A percentile compares a stretch with the other conserved stretches of the same genome.
phyloP scores from a whole-genome alignment of 2,888 invertebrate species.

The Hirtodrosophila histrioides region DNA sequence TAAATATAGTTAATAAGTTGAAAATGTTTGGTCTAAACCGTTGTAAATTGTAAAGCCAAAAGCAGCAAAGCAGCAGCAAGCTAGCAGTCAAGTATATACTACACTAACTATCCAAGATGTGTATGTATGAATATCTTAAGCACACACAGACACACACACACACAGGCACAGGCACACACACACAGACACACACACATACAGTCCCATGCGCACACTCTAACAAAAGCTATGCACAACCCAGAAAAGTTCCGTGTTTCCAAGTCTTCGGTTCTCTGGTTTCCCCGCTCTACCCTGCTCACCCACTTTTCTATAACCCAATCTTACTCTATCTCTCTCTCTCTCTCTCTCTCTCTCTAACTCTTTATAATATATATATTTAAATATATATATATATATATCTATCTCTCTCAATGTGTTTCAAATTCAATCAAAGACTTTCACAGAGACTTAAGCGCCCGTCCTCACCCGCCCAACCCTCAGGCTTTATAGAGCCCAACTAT shows the following conservation, averaged over 20 bases:
- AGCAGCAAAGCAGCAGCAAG: constrained; percentile 44
- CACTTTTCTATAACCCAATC: neutral
- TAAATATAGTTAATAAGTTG: constrained; percentile 9
- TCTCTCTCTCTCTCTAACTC: no score
- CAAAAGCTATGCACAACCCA: constrained; percentile 53
- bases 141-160: neutral
- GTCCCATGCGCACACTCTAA: constrained; percentile 56
- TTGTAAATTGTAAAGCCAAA: constrained; percentile 41
- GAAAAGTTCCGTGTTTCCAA: constrained; percentile 31
- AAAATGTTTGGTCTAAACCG: constrained; percentile 15
- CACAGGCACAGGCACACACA: constrained; percentile 17
- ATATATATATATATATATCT: neutral
- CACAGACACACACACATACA: constrained; percentile 24
- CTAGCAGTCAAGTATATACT: constrained; percentile 7
- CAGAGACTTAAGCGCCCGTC: constrained; percentile 55
- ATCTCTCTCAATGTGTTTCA: constrained; percentile 45
- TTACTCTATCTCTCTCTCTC: constrained; percentile 3
- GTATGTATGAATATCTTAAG: constrained; percentile 5
- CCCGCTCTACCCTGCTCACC: neutral
- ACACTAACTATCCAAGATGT: constrained; percentile 8
- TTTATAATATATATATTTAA: no score
- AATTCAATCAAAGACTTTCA: constrained; percentile 50
- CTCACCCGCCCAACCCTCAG: constrained; percentile 52
- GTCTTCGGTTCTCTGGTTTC: constrained; percentile 32
- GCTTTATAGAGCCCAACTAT: constrained; percentile 24